A percentile compares a stretch with the other conserved stretches of the same genome.
Conservation (phyloP, 2,888 invertebrate genomes). For the Lepidocyrtoides sp. region DNA sequence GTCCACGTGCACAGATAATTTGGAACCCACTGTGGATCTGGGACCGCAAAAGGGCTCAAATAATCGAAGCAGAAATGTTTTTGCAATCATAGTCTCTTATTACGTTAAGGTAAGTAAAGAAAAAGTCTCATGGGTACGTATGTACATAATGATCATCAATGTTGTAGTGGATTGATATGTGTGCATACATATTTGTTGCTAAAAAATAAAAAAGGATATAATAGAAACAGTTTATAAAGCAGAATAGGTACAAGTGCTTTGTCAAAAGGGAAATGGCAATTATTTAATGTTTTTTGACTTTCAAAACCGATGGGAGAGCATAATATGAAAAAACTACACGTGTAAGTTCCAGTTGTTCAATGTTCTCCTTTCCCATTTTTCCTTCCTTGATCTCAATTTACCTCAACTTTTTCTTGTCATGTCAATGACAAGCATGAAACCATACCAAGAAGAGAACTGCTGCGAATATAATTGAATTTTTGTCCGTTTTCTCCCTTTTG, state of each 20-base stretch:
- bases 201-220: no score
- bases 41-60: slow-evolving; percentile 73
- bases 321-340: neutral
- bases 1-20: slow-evolving; percentile 82
- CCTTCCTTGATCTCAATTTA: neutral
- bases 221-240: no score
- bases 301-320: no score
- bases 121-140: no score
- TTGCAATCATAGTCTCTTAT: slow-evolving; percentile 96
- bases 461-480: neutral
- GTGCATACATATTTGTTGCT: no score
- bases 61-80: slow-evolving; percentile 89
- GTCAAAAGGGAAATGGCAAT: no score
- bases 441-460: neutral
- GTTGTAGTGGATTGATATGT: no score
- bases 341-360: neutral
- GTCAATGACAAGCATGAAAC: neutral
- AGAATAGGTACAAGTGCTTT: no score
- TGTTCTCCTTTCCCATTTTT: neutral
- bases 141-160: no score
- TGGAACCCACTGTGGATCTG: slow-evolving; percentile 73
- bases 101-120: slow-evolving; percentile 93
- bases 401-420: neutral
- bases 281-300: no score
- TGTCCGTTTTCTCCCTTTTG: neutral